Evolutionary conservation across 2,888 invertebrate species (phyloP).

Genomic region (Heliconius ethilla): DNA sequence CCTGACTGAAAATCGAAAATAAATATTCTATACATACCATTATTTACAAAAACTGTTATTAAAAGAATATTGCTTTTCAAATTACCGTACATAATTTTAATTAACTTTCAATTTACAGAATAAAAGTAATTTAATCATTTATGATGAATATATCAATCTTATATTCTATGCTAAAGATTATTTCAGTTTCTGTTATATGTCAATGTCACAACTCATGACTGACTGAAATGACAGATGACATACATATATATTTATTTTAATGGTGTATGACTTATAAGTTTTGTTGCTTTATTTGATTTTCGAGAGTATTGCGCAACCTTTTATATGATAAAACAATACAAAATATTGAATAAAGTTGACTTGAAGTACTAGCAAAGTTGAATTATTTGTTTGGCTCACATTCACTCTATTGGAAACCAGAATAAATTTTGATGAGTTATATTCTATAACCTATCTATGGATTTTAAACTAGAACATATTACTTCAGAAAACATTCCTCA

Average conservation of each 20-base stretch:
- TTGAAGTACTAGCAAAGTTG: neutral
- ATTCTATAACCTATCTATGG: conserved; percentile 35
- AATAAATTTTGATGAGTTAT: neutral
- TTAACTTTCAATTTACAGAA: neutral
- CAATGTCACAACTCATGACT: neutral
- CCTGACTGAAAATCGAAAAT: neutral
- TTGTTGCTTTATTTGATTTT: neutral
- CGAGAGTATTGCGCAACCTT: neutral
- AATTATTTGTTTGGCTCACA: neutral
- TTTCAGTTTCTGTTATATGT: neutral
- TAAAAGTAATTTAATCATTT: neutral
- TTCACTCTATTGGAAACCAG: neutral
- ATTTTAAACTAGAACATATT: conserved; percentile 62
- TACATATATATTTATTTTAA: neutral
- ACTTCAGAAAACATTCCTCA: conserved; percentile 61
- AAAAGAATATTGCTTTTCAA: neutral
- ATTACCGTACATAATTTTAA: neutral
- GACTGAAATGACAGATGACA: conserved; percentile 11
- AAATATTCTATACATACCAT: no score
- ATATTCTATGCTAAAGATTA: neutral
- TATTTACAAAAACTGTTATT: neutral
- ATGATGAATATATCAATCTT: neutral
- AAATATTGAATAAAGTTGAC: neutral
- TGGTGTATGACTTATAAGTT: neutral
- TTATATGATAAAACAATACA: neutral